Conservation (phyloP, 2,113 vertebrate species). For the Calonectris borealis region DNA sequence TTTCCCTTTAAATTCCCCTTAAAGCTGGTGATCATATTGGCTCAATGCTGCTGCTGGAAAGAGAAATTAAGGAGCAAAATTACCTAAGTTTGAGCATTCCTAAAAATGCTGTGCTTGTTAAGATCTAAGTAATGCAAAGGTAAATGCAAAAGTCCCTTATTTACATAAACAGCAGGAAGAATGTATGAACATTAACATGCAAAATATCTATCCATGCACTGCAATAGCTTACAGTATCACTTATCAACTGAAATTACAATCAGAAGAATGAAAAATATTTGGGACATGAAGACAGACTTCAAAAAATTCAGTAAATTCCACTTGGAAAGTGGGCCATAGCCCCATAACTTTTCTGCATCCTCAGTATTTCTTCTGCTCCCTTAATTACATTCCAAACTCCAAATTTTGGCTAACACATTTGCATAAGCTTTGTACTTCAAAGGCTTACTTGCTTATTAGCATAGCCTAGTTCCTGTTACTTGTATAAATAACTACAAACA, state of each 20-base stretch:
- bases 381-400: constrained; percentile 48
- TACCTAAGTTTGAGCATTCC: not conserved
- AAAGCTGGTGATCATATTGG: not conserved
- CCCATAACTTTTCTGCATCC: not conserved
- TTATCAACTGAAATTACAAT: not conserved
- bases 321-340: constrained; percentile 19
- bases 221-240: not conserved
- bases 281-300: not conserved
- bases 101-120: constrained; percentile 1
- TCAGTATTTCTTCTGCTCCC: constrained; percentile 36
- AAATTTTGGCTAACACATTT: constrained; percentile 51
- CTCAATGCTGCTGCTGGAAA: not conserved
- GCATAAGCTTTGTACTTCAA: constrained; percentile 67
- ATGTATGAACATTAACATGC: not conserved
- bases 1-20: not conserved
- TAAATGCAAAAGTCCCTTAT: not conserved
- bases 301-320: not conserved
- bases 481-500: constrained; percentile 50
- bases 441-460: constrained; percentile 62
- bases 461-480: constrained; percentile 62
- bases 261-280: not conserved
- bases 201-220: not conserved
- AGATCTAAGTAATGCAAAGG: constrained; percentile 16
- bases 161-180: not conserved
- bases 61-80: not conserved